Conservation (phyloP, 2,113 vertebrate species). For the Felis chaus region DNA sequence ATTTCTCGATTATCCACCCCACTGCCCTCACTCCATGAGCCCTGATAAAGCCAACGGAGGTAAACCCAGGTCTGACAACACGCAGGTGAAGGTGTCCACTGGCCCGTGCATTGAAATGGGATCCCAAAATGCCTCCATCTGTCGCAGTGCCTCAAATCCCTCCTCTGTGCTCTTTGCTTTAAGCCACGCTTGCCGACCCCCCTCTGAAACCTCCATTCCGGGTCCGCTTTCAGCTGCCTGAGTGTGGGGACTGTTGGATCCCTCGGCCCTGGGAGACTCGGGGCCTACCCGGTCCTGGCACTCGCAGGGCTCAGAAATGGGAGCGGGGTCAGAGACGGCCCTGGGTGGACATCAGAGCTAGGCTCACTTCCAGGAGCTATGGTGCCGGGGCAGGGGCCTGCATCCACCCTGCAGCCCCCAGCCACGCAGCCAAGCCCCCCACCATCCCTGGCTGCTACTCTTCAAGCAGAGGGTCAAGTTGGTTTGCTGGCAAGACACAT, state of each 20-base stretch:
- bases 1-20: neutral
- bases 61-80: neutral
- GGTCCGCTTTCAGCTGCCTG: neutral
- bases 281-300: neutral
- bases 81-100: neutral
- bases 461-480: conserved; percentile 77
- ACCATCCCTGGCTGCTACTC: conserved; percentile 7
- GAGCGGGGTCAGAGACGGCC: neutral
- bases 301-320: neutral
- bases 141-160: neutral
- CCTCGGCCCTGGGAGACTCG: neutral
- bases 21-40: neutral
- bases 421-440: conserved; percentile 56
- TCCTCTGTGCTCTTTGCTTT: neutral
- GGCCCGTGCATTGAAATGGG: neutral
- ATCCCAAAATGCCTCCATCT: neutral
- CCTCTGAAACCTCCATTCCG: neutral
- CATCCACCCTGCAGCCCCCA: neutral
- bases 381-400: neutral
- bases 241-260: neutral
- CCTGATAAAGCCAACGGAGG: neutral
- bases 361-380: neutral
- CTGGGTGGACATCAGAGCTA: neutral
- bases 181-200: neutral
- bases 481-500: conserved; percentile 81